Evolutionary conservation across 2,113 vertebrate species (phyloP).

Genomic region (Thunnus thynnus): DNA sequence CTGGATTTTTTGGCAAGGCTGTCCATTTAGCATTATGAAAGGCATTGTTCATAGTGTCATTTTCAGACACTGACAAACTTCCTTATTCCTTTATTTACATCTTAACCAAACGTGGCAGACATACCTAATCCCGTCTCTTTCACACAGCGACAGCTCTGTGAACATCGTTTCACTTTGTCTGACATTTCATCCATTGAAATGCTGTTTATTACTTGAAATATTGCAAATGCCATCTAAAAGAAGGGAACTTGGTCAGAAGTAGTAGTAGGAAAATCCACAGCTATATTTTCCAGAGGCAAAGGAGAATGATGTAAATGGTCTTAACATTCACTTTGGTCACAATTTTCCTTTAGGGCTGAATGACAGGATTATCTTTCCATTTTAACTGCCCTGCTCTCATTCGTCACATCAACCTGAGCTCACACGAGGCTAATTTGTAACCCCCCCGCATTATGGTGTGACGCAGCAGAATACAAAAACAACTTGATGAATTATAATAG

Average conservation of each 20-base stretch:
- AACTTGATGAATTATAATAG: slow-evolving; percentile 28
- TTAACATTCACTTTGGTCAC: neutral
- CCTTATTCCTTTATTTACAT: slow-evolving; percentile 15
- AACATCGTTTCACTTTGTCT: slow-evolving; percentile 6
- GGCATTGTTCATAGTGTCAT: neutral
- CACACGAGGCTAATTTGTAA: neutral
- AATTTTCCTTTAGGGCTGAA: neutral
- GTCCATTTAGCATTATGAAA: neutral
- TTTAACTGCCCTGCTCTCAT: slow-evolving; percentile 11
- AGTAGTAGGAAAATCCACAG: neutral
- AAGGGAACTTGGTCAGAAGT: neutral
- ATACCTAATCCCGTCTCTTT: neutral
- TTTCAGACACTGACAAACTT: slow-evolving; percentile 4
- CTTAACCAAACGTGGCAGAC: neutral
- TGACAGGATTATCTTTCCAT: slow-evolving; percentile 3
- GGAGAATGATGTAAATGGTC: neutral
- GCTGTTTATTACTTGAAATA: slow-evolving; percentile 9
- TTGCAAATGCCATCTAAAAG: neutral
- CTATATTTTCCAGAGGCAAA: neutral
- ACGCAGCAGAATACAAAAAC: slow-evolving; percentile 30
- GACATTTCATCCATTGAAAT: slow-evolving; percentile 2
- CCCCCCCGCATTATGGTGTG: neutral
- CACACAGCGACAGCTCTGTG: neutral
- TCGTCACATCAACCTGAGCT: slow-evolving; percentile 12
- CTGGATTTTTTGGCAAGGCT: neutral